Percentiles rank a stretch among this genome's conserved stretches.
Evolutionary conservation across 2,113 vertebrate species (phyloP).

Genomic region (Odobenus rosmarus): DNA sequence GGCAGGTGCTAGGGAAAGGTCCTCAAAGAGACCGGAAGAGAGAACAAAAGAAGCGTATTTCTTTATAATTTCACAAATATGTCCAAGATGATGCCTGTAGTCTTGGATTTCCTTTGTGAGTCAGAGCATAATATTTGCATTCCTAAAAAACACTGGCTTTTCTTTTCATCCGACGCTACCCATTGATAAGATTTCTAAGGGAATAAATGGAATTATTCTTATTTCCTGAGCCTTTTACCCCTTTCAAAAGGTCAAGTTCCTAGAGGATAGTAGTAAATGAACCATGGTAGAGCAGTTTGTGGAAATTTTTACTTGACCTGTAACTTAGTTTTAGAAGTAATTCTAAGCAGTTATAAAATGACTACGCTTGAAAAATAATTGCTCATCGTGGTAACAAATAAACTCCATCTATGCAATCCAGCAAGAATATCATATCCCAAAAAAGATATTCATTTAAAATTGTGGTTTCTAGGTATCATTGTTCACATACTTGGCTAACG

Average conservation of each 20-base stretch:
- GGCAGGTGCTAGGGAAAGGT: not conserved
- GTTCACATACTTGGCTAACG: constrained; percentile 20
- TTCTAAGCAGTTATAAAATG: constrained; percentile 66
- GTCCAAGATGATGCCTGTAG: not conserved
- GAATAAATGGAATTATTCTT: constrained; percentile 76
- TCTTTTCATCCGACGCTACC: constrained; percentile 69
- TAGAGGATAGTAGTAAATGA: constrained; percentile 65
- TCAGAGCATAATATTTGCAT: constrained; percentile 73
- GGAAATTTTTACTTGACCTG: constrained; percentile 75
- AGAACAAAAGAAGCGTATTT: not conserved
- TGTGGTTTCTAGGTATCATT: constrained; percentile 24
- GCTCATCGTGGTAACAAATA: constrained; percentile 51
- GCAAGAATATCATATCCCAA: not conserved
- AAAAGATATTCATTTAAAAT: not conserved
- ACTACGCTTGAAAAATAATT: constrained; percentile 60
- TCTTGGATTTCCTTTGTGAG: constrained; percentile 54
- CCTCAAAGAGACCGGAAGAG: not conserved
- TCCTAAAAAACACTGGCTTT: constrained; percentile 70
- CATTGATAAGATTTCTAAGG: constrained; percentile 71
- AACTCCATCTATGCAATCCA: constrained; percentile 43
- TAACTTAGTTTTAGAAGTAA: constrained; percentile 70
- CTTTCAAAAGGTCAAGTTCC: constrained; percentile 71
- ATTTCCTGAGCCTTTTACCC: constrained; percentile 78
- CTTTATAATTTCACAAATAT: not conserved
- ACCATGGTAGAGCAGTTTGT: constrained; percentile 62